Evolutionary conservation across 2,797 vertebrate genomes (phyloP).

Genomic region (Loriculus beryllinus): DNA sequence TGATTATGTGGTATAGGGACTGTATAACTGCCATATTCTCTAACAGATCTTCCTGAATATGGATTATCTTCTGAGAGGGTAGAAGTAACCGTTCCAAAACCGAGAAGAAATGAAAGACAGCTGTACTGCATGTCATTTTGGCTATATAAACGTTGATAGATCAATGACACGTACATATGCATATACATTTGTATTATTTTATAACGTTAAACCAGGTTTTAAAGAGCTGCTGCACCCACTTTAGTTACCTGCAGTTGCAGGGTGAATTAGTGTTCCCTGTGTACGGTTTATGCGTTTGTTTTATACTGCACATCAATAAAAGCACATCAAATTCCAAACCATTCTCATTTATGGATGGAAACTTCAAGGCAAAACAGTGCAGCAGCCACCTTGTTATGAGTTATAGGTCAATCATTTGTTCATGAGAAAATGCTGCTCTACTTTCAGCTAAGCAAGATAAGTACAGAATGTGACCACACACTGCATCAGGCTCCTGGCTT

Average conservation of each 20-base stretch:
- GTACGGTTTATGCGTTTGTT: not conserved
- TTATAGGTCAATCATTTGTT: not conserved
- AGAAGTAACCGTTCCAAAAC: not conserved
- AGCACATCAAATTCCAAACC: slow-evolving; percentile 10
- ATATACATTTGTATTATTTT: not conserved
- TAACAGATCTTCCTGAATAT: not conserved
- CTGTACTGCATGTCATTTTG: not conserved
- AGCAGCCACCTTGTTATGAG: not conserved
- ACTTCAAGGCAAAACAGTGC: not conserved
- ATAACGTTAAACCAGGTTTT: not conserved
- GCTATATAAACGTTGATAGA: not conserved
- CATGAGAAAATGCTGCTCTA: slow-evolving; percentile 3
- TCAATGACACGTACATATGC: not conserved
- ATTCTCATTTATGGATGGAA: slow-evolving; percentile 22
- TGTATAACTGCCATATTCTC: not conserved
- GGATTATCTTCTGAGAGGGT: not conserved
- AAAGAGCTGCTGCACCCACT: not conserved
- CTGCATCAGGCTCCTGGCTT: not conserved
- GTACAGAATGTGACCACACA: not conserved
- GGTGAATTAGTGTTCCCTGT: not conserved
- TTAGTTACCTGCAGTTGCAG: not conserved
- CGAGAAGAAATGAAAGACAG: not conserved
- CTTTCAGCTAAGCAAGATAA: not conserved
- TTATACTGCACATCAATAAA: slow-evolving; percentile 7
- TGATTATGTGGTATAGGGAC: not conserved